A percentile compares a stretch with the other conserved stretches of the same genome.
These are phyloP conservation scores for Spea hammondii DNA, from an alignment of 2,797 vertebrate genomes.

Conservation along the genomic window DNA sequence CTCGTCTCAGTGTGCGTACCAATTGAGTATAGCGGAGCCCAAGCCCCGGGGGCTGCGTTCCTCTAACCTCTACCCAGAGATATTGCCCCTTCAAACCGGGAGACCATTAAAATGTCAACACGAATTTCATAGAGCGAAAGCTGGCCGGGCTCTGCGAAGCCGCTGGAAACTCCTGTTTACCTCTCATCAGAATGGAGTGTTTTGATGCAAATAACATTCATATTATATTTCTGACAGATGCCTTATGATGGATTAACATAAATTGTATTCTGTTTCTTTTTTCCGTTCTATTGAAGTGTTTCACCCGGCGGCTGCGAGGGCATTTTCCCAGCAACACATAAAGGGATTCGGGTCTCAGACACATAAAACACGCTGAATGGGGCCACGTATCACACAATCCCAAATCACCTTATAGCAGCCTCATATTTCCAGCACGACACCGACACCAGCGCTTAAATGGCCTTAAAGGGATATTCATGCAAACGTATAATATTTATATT, in stretches of 20 bases:
- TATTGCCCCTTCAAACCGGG: conserved; percentile 1
- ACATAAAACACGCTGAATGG: conserved; percentile 33
- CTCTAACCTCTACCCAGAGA: conserved; percentile 26
- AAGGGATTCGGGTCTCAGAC: conserved; percentile 27
- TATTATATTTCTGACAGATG: conserved; percentile 44
- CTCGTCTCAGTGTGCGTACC: conserved; percentile 20
- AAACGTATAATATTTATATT: too few species aligned
- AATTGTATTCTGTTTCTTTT: conserved; percentile 39
- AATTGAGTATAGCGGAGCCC: conserved; percentile 10
- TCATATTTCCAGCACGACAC: not conserved
- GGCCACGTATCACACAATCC: not conserved
- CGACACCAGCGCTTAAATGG: too few species aligned
- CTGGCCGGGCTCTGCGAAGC: not conserved
- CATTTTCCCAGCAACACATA: conserved; percentile 45
- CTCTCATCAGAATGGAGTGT: conserved; percentile 13
- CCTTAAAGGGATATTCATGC: too few species aligned
- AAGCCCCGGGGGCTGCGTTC: not conserved
- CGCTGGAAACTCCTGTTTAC: conserved; percentile 13
- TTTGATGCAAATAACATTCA: conserved; percentile 38
- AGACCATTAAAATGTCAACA: conserved; percentile 45
- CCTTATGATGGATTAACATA: conserved; percentile 51
- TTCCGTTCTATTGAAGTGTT: conserved; percentile 31
- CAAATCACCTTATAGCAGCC: conserved; percentile 36
- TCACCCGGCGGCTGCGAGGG: conserved; percentile 36
- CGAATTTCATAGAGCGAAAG: conserved; percentile 37